A percentile compares a stretch with the other conserved stretches of the same genome.
Conservation (phyloP, 2,113 vertebrate genomes). For the Passer domesticus region DNA sequence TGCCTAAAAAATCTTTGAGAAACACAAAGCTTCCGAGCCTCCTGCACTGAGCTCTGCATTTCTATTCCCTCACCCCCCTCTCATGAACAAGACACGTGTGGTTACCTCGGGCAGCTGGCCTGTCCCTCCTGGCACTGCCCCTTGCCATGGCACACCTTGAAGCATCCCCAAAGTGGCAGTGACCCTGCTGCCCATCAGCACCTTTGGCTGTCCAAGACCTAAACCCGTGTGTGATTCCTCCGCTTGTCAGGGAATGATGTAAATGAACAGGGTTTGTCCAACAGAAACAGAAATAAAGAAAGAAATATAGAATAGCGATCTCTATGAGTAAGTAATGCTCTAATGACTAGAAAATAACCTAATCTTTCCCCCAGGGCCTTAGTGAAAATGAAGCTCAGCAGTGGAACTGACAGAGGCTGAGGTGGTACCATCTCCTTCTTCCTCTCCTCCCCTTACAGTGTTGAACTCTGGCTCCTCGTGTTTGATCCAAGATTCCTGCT, state of each 20-base stretch:
- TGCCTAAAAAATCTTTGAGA: neutral
- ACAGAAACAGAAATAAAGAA: neutral
- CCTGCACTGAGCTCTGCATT: neutral
- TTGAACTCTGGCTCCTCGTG: neutral
- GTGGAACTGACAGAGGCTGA: neutral
- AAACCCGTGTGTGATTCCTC: neutral
- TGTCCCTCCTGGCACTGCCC: rapidly evolving
- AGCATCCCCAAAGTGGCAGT: neutral
- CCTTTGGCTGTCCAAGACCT: neutral
- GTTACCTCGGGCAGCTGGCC: too few species aligned
- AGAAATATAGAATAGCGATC: neutral
- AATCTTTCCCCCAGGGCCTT: neutral
- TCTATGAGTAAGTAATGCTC: neutral
- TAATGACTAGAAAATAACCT: neutral
- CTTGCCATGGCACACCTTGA: too few species aligned
- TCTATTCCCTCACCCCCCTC: rapidly evolving
- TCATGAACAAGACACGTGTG: too few species aligned
- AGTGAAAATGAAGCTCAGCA: neutral
- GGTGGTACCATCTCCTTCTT: neutral
- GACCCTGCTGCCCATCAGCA: too few species aligned
- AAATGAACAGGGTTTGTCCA: neutral
- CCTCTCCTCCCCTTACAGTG: neutral
- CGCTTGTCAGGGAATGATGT: neutral
- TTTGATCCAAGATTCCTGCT: neutral
- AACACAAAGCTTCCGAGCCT: neutral